Conservation (phyloP, 2,888 invertebrate genomes). For the Caenorhabditis sp. region DNA sequence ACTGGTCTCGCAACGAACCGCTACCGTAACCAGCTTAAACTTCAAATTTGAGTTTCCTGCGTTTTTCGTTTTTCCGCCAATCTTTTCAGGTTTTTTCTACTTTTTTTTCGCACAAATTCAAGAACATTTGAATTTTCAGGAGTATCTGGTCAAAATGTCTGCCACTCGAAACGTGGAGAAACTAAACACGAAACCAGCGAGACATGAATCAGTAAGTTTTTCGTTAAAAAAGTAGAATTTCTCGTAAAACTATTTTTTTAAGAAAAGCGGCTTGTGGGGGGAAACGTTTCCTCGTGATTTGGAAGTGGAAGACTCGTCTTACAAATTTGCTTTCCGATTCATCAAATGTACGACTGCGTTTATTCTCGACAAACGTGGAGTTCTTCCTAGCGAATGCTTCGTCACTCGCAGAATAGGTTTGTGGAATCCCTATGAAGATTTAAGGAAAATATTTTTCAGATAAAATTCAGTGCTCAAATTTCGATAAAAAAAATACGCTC, state of each 20-base stretch:
- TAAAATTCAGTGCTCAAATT: constrained; percentile 12
- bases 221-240: not conserved
- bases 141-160: not conserved
- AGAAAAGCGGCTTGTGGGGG: not conserved
- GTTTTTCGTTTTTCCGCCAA: constrained; percentile 2
- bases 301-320: constrained; percentile 2
- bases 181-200: too few species aligned
- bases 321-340: constrained; percentile 20
- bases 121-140: not conserved
- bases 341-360: constrained; percentile 25
- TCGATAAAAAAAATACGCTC: constrained; percentile 11
- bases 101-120: not conserved
- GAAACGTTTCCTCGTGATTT: constrained; percentile 24
- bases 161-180: not conserved
- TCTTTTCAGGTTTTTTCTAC: not conserved
- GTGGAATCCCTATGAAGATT: too few species aligned
- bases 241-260: not conserved
- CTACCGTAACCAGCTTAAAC: too few species aligned
- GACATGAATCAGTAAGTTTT: not conserved
- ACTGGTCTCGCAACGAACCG: constrained; percentile 9
- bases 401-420: constrained; percentile 21
- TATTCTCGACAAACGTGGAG: constrained; percentile 36
- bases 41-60: not conserved
- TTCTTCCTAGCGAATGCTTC: constrained; percentile 26
- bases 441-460: too few species aligned